Conservation (phyloP, 1,140 invertebrate genomes). For the Stegodyphus mimosarum region DNA sequence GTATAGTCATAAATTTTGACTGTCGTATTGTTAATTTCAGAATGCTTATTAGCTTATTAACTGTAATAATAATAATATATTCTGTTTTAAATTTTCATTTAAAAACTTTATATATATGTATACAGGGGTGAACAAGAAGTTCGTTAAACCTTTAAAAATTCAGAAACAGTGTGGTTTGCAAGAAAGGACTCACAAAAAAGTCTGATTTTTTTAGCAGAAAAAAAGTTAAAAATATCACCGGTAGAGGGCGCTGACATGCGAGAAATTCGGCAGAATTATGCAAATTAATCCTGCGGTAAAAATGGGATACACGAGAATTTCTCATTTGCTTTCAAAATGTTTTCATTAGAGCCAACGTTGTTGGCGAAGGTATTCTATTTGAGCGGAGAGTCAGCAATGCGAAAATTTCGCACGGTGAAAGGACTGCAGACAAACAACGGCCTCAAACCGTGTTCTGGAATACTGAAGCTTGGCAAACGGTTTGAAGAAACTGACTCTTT, state of each 20-base stretch:
- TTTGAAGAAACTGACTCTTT: neutral
- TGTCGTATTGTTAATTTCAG: too few species aligned
- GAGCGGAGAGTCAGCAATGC: neutral
- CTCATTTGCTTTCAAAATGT: neutral
- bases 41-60: too few species aligned
- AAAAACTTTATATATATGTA: too few species aligned
- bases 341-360: neutral
- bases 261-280: neutral
- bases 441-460: neutral
- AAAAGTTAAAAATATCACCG: neutral
- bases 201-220: too few species aligned
- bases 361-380: neutral
- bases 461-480: conserved; percentile 2
- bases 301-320: neutral
- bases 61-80: too few species aligned
- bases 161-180: too few species aligned
- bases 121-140: too few species aligned
- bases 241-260: neutral
- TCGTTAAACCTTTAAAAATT: too few species aligned
- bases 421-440: neutral
- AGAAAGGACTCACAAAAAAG: too few species aligned
- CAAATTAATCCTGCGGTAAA: neutral
- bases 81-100: too few species aligned
- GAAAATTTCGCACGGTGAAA: neutral
- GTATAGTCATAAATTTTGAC: too few species aligned